A percentile compares a stretch with the other conserved stretches of the same genome.
phyloP scores from a whole-genome alignment of 2,888 invertebrate genomes.

The Fabriciana adippe region DNA sequence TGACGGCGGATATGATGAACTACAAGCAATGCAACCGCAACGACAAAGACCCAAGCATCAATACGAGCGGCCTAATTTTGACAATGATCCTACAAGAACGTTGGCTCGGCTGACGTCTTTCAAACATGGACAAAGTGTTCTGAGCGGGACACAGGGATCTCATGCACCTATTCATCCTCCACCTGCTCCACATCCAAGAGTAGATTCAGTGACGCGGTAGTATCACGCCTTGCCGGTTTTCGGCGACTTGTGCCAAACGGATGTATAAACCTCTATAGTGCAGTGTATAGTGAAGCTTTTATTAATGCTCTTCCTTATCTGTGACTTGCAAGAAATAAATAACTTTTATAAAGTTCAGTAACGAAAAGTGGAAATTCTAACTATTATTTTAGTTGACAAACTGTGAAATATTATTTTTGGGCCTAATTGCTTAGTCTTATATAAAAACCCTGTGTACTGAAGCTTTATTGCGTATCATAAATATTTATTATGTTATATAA shows the following conservation, averaged over 20 bases:
- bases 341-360: constrained; percentile 26
- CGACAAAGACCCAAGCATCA: constrained; percentile 70
- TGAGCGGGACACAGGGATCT: constrained; percentile 56
- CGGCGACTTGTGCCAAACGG: constrained; percentile 82
- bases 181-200: constrained; percentile 68
- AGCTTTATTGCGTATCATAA: constrained; percentile 44
- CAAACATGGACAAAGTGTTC: constrained; percentile 62
- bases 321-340: constrained; percentile 42
- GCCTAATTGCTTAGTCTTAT: constrained; percentile 40
- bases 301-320: constrained; percentile 66
- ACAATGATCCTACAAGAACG: constrained; percentile 66
- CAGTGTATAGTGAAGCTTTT: constrained; percentile 50
- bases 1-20: constrained; percentile 72
- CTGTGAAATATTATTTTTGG: constrained; percentile 30
- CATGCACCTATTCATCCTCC: constrained; percentile 66
- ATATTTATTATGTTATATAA: constrained; percentile 54
- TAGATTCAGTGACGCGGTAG: constrained; percentile 78
- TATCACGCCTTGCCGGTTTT: constrained; percentile 79
- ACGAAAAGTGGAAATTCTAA: constrained; percentile 27
- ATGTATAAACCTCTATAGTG: constrained; percentile 70
- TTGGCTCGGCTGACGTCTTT: constrained; percentile 72
- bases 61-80: constrained; percentile 77
- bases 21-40: constrained; percentile 72
- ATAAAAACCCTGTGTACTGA: constrained; percentile 34
- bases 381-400: constrained; percentile 32